phyloP scores from a whole-genome alignment of 92 coral and sea anemone genomes.

The Phenganax stokvisi region DNA sequence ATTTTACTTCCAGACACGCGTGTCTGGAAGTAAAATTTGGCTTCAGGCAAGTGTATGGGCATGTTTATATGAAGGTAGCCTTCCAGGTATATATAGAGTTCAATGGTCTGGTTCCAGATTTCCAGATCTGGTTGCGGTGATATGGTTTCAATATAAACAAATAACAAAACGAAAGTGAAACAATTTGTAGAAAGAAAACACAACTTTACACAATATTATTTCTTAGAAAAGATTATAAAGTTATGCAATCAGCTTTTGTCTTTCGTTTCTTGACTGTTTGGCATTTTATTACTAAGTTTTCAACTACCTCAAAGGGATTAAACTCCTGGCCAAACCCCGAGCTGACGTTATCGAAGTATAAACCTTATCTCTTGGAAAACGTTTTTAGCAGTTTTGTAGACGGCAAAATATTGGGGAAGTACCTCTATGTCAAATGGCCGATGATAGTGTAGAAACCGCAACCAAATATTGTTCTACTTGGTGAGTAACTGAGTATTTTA shows the following conservation, averaged over 20 bases:
- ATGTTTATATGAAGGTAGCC: no score
- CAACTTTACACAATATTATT: background rate
- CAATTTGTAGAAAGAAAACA: background rate
- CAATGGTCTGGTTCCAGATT: no score
- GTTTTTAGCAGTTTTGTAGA: background rate
- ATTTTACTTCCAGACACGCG: no score
- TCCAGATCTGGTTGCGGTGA: background rate
- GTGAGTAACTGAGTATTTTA: constrained; percentile 47
- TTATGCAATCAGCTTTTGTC: no score
- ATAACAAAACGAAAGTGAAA: background rate
- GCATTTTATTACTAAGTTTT: no score
- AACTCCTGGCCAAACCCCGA: background rate
- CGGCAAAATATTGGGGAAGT: background rate
- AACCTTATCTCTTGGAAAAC: background rate
- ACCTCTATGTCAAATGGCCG: background rate
- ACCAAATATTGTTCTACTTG: constrained; percentile 47
- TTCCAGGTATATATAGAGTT: no score
- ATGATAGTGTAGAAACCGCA: constrained; percentile 34
- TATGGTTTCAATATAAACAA: background rate
- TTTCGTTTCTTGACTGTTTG: no score
- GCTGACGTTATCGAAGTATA: background rate
- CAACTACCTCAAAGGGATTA: background rate
- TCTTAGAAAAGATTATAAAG: background rate
- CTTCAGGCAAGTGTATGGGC: no score
- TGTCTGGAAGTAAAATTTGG: no score